These are phyloP conservation scores for Prietella phreatophila DNA, from an alignment of 2,113 vertebrate species.

Conservation along the genomic window DNA sequence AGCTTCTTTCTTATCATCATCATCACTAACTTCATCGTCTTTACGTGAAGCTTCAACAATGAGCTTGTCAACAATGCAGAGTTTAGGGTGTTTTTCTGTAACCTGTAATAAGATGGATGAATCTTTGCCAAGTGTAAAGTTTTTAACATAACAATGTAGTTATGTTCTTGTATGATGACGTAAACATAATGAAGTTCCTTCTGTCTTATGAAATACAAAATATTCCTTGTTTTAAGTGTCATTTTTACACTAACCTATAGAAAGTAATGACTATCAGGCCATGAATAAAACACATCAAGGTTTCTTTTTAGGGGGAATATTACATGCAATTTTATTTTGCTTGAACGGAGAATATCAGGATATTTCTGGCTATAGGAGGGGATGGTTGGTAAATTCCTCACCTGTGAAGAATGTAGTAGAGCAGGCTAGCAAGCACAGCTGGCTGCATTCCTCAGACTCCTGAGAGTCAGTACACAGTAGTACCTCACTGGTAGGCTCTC, in stretches of 20 bases:
- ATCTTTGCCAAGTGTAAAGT: neutral
- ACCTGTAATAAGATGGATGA: neutral
- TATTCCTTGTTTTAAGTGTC: neutral
- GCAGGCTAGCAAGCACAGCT: slow-evolving; percentile 37
- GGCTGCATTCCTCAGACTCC: slow-evolving; percentile 21
- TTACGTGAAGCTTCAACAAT: neutral
- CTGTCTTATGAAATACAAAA: neutral
- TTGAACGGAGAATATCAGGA: neutral
- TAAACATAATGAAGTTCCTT: neutral
- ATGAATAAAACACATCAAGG: too few relatives aligned
- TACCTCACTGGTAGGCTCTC: neutral
- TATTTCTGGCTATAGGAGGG: slow-evolving; percentile 25
- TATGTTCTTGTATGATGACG: neutral
- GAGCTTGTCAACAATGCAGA: neutral
- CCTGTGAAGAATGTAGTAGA: slow-evolving; percentile 62
- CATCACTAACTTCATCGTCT: neutral
- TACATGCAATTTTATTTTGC: neutral
- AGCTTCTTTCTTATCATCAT: neutral
- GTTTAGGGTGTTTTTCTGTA: neutral
- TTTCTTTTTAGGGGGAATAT: too few relatives aligned
- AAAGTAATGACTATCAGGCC: neutral
- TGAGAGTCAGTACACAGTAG: neutral
- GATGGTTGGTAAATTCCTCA: neutral
- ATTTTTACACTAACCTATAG: neutral
- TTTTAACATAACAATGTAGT: neutral